A percentile compares a stretch with the other conserved stretches of the same genome.
Conservation (phyloP, 2,888 invertebrate species). For the Tenthredo scrophulariae region DNA sequence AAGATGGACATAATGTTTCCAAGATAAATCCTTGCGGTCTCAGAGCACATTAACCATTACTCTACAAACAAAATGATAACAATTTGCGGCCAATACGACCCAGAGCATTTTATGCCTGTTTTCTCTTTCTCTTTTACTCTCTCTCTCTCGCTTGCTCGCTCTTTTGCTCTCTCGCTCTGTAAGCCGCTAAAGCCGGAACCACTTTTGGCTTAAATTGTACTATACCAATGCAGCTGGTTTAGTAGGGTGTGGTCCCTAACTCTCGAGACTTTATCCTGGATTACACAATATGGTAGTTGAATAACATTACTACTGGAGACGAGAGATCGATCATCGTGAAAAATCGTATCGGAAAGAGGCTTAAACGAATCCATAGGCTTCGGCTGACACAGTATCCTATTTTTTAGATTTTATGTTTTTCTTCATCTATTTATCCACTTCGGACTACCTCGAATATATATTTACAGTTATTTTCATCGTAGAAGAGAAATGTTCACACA, state of each 20-base stretch:
- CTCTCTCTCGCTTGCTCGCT: neutral
- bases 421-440: neutral
- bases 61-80: conserved; percentile 33
- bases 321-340: conserved; percentile 51
- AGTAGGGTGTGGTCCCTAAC: conserved; percentile 48
- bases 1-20: neutral
- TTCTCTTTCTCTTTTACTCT: neutral
- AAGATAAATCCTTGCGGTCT: conserved; percentile 17
- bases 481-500: conserved; percentile 25
- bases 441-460: neutral
- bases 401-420: neutral
- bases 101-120: neutral
- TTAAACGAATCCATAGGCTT: conserved; percentile 7
- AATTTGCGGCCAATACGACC: conserved; percentile 24
- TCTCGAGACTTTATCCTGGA: conserved; percentile 49
- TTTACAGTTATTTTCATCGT: conserved; percentile 40
- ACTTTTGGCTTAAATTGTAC: conserved; percentile 49
- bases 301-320: conserved; percentile 39
- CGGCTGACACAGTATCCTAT: neutral
- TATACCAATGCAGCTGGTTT: conserved; percentile 47
- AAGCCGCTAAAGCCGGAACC: conserved; percentile 47
- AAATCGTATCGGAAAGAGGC: conserved; percentile 28
- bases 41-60: conserved; percentile 28
- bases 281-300: conserved; percentile 43
- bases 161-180: conserved; percentile 40